Base-by-base conservation (phyloP, 2,888 invertebrate species). In the Papilio gigon region DNA sequence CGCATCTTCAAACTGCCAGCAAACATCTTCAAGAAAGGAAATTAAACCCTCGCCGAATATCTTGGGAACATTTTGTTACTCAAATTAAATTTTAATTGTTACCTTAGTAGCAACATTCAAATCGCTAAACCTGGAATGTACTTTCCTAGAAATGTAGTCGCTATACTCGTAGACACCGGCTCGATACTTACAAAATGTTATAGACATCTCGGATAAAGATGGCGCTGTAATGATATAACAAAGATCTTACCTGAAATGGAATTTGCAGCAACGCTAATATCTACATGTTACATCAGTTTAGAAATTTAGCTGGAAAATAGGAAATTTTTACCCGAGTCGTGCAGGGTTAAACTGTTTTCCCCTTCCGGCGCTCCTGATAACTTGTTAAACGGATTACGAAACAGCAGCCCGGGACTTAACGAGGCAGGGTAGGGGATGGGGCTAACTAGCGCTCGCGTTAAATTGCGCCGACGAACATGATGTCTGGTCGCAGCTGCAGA, bases 211-310 rank as follows among this genome's bases (percentile, higher is more conserved):
- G 37, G 37, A 4, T 42, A 42, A 1, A 42, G 4, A 42, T n/a
- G 3, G 40, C 17, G 6, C 5, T n/a, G n/a, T n/a, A n/a, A n/a
- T n/a, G n/a, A n/a, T n/a, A n/a, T n/a, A n/a, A n/a, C n/a, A n/a
- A n/a, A 17, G 17, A 42, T 17, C 17, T 17, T 17, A 42, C 4
- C 17, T 47, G 11, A 20, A 0, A 11, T 47, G 12, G 0, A 1
- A 20, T 3, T n/a, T 22, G 0, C 4, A 47, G 11, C 22, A 11
- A 47, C 4, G 14, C 60, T 37, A 2, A n/a, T n/a, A 27, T 27
- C 64, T 67, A 68, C 62, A 71, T 71, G 56, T 69, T 35, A 62
- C 67, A 70, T 72, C 53, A 53, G 11, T 20, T 25, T 42, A 65
- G 56, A 70, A 35, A 60, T 60, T 40, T 27, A 9, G 40, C 14